Evolutionary conservation across 2,113 vertebrate genomes (phyloP), one percentile per base, ranked within the genome.

Genomic region (Gnathonemus longibarbis): DNA sequence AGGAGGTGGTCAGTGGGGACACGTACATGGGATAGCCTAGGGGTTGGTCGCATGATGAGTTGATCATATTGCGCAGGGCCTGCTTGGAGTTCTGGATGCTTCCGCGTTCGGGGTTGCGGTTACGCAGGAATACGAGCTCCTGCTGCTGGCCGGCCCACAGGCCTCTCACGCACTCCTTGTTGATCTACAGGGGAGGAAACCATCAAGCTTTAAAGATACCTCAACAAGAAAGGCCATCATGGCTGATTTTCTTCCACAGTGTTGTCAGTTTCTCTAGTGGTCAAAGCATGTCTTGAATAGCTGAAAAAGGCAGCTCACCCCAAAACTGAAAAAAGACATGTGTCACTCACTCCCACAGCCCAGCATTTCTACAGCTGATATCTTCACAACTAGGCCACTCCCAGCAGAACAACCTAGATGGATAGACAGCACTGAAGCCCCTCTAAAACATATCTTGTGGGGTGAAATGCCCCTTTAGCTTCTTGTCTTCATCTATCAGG

Each of bases 61-160:
- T 99, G 90, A 99, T 98, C 95, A 99, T 96, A 95, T 99, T 99
- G 52, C 98, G 94, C 89, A 99, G 95, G 15, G 98, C 98, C 91
- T 99, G 98, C 93, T 98, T 98, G 7, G 98, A 98, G 95, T 99
- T 99, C 96, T 99, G 98, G 93, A 99, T 99, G 95, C 98, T 99
- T 46, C 98, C 98, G 0, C 98, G 97, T 91, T 99, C 98, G 0
- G 98, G 98, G 94, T 99, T 99, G 62, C 97, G 96, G 92, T 99
- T 99, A 9, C 98, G 97, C 85, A 99, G 94, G 93, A 99, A 99
- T 89, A 99, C 97, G 90, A 99, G 93, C 88, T 99, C 98, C 91
- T 99, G 98, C 93, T 99, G 98, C 94, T 99, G 98, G 7, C 98
- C 98, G 0, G 98, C 98, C 98, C 98, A 99, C 3, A 99, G 96